Evolutionary conservation across 2,888 invertebrate species (phyloP).

Genomic region (Nebria salina): DNA sequence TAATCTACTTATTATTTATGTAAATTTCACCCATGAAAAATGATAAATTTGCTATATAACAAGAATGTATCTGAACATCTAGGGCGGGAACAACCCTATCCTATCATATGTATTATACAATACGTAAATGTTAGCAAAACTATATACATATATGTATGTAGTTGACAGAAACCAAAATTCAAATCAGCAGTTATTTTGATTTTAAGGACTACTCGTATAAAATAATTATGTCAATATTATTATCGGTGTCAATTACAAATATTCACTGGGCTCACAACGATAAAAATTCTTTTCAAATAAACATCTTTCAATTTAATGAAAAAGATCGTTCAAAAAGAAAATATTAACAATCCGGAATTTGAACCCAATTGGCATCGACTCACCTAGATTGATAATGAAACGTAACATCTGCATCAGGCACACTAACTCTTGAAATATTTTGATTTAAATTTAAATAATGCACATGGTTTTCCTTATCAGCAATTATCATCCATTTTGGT

Average conservation of each 20-base stretch:
- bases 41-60: no score
- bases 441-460: neutral
- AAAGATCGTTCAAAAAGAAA: no score
- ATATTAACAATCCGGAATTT: no score
- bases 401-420: constrained; percentile 28
- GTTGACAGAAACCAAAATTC: neutral
- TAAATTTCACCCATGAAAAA: no score
- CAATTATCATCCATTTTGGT: neutral
- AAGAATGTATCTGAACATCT: no score
- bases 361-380: neutral
- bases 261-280: no score
- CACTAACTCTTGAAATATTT: neutral
- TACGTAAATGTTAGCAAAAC: neutral
- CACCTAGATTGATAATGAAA: constrained; percentile 32
- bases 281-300: no score
- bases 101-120: no score
- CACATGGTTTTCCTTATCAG: neutral
- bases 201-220: neutral
- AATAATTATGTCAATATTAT: neutral
- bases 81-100: no score
- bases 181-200: neutral
- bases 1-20: no score
- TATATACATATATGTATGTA: neutral
- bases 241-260: neutral
- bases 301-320: no score